Base-by-base conservation (phyloP, 2,888 invertebrate genomes). In the Zygothrica quintamaculata region DNA sequence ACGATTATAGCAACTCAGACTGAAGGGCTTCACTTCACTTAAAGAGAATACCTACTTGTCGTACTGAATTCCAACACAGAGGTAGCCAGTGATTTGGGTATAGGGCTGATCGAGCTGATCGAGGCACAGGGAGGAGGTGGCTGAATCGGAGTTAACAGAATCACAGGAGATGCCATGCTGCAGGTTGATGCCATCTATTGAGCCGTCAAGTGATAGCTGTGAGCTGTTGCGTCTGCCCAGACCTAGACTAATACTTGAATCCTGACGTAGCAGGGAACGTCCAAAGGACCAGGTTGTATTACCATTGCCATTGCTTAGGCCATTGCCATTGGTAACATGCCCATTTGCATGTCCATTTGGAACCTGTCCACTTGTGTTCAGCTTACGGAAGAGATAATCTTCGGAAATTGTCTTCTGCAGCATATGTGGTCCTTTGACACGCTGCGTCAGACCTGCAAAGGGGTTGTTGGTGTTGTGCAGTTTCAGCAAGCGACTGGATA, bases 131-230 rank as follows among this genome's bases (percentile, higher is more conserved):
- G 95, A 95, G 0, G 95, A 95, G 78, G 75, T 75, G n/a, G n/a
- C n/a, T n/a, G n/a, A n/a, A 15, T 96, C 96, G 0, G 96, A 96
- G 77, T 94, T 95, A 16, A 96, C 94, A 44, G 95, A 96, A 82
- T 96, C 96, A 88, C 95, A 96, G 16, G 95, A 95, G 76, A 95
- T 92, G 0, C 95, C 96, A 62, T 95, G 78, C 57, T 91, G 90
- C 61, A 91, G 64, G 26, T 89, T 87, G 13, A 88, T 81, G 57
- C 87, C 86, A 46, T 91, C 90, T 68, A 89, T 46, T 0, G 90
- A 90, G 2, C 88, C 88, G 1, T 88, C 89, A 51, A 90, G 62
- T 0, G 91, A 91, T 7, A 71, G 70, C 47, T 91, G 90, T 4
- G 91, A 91, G 48, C 90, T 89, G 51, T 91, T 90, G 4, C 89